Percentiles rank a stretch among this genome's conserved stretches.
Evolutionary conservation across 1,140 invertebrate genomes (phyloP).

Genomic region (Mylabris phalerata): DNA sequence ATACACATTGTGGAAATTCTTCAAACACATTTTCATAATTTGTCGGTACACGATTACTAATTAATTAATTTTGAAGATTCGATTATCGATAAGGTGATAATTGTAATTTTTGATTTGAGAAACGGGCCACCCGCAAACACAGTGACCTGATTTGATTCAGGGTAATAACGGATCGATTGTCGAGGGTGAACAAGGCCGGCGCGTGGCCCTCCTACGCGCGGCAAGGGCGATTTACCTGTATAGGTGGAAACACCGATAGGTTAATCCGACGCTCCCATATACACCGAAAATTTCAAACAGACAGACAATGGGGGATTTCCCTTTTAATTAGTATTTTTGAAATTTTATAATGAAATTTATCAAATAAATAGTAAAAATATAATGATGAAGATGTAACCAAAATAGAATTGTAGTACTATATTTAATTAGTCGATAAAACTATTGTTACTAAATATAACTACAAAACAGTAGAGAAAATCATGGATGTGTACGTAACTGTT

Average conservation of each 20-base stretch:
- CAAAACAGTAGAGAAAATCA: slow-evolving; percentile 29
- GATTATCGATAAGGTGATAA: too few relatives aligned
- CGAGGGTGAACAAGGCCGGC: slow-evolving; percentile 38
- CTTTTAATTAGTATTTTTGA: too few relatives aligned
- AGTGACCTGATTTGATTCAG: slow-evolving; percentile 39
- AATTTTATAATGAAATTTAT: too few relatives aligned
- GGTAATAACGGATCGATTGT: slow-evolving; percentile 32
- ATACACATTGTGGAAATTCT: too few relatives aligned
- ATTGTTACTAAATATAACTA: slow-evolving; percentile 37
- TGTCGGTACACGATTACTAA: too few relatives aligned
- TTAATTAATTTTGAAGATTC: too few relatives aligned
- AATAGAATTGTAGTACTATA: slow-evolving; percentile 32
- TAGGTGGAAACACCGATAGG: slow-evolving; percentile 14
- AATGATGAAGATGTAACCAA: slow-evolving; percentile 17
- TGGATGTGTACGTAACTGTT: slow-evolving; percentile 18
- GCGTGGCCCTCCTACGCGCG: slow-evolving; percentile 35
- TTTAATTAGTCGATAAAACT: slow-evolving; percentile 38
- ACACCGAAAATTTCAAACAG: background rate
- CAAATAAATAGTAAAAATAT: slow-evolving; percentile 9
- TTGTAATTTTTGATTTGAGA: slow-evolving; percentile 21
- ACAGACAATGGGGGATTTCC: too few relatives aligned
- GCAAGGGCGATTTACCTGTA: slow-evolving; percentile 29
- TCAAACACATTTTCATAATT: too few relatives aligned
- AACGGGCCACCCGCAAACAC: slow-evolving; percentile 39
- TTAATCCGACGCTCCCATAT: too few relatives aligned